A percentile compares a stretch with the other conserved stretches of the same genome.
phyloP scores from a whole-genome alignment of 2,797 vertebrate genomes.

The Melanotaenia boesemani region DNA sequence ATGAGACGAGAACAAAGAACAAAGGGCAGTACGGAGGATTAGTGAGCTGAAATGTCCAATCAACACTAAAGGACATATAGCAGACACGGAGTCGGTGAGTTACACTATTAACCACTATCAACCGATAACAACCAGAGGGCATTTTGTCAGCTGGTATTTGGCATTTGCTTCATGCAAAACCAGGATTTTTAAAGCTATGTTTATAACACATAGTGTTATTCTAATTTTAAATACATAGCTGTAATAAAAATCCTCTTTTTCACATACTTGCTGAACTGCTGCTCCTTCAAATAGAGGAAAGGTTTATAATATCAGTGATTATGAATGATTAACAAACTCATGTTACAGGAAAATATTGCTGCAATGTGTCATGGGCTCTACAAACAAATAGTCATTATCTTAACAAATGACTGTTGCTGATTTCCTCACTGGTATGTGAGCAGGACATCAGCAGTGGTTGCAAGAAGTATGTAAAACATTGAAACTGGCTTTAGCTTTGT shows the following conservation, averaged over 20 bases:
- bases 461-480: slow-evolving; percentile 30
- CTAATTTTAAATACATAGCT: slow-evolving; percentile 16
- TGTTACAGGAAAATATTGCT: background rate
- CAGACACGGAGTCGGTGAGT: slow-evolving; percentile 24
- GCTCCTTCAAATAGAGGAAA: slow-evolving; percentile 17
- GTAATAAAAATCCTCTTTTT: slow-evolving; percentile 17
- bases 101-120: slow-evolving; percentile 15
- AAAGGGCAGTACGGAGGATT: slow-evolving; percentile 50
- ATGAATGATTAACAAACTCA: background rate
- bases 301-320: background rate
- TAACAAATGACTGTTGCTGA: background rate
- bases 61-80: slow-evolving; percentile 29
- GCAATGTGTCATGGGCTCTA: background rate
- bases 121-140: slow-evolving; percentile 6
- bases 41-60: slow-evolving; percentile 44
- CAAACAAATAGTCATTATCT: background rate
- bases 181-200: slow-evolving; percentile 21
- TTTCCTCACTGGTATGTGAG: background rate
- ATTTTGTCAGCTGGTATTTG: slow-evolving; percentile 16
- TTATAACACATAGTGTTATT: background rate
- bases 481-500: slow-evolving; percentile 1
- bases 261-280: slow-evolving; percentile 15
- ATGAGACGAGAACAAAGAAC: slow-evolving; percentile 67
- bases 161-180: slow-evolving; percentile 36
- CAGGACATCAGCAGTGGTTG: slow-evolving; percentile 19